Evolutionary conservation across 2,797 vertebrate genomes (phyloP).

Genomic region (Chaunax sp.): DNA sequence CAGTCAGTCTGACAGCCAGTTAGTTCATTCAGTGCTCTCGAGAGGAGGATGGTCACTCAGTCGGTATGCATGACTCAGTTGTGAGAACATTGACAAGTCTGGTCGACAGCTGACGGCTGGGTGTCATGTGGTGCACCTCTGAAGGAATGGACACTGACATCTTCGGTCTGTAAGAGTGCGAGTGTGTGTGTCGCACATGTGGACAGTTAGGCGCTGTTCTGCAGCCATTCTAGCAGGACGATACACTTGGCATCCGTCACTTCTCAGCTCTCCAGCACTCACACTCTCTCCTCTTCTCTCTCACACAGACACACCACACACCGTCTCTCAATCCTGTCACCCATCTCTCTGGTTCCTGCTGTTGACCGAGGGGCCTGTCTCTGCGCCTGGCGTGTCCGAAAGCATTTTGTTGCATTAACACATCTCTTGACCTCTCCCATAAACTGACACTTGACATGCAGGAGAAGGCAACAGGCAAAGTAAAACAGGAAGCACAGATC

Average conservation of each 20-base stretch:
- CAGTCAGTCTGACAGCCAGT: conserved; percentile 31
- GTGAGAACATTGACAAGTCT: conserved; percentile 37
- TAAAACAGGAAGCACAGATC: conserved; percentile 9
- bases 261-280: conserved; percentile 44
- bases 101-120: conserved; percentile 41
- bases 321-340: conserved; percentile 34
- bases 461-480: conserved; percentile 19
- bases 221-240: conserved; percentile 27
- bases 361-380: conserved; percentile 37
- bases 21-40: conserved; percentile 5
- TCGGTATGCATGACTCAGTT: conserved; percentile 32
- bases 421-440: conserved; percentile 44
- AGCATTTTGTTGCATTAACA: conserved; percentile 52
- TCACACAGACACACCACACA: conserved; percentile 21
- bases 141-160: conserved; percentile 40
- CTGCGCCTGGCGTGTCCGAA: conserved; percentile 40
- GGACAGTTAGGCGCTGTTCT: conserved; percentile 42
- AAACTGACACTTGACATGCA: conserved; percentile 31
- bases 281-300: conserved; percentile 1
- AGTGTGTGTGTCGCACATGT: conserved; percentile 3
- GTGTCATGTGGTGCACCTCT: conserved; percentile 25
- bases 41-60: conserved; percentile 26
- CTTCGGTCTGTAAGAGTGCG: conserved; percentile 8
- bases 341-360: conserved; percentile 44
- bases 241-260: conserved; percentile 48